Evolutionary conservation across 2,113 vertebrate species (phyloP), one percentile per base, ranked within the genome.

Genomic region (Pogona vitticeps): DNA sequence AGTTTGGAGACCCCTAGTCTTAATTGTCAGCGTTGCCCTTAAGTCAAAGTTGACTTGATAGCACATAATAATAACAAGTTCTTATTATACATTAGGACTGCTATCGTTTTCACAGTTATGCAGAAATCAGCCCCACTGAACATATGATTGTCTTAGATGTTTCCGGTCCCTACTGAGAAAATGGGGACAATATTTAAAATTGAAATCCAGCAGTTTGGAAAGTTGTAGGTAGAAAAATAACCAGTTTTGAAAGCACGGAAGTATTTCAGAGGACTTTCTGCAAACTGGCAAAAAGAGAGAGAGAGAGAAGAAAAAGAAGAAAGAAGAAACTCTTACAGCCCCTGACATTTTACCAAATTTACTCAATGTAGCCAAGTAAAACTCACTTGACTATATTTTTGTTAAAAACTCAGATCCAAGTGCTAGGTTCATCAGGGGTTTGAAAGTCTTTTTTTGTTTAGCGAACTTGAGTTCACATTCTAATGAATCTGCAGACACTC

Each of bases 231-330:
- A 82, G 63, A 21, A 42, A 12, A 42, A 12, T 59, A 71, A 82
- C 36, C 52, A 63, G 9, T 58, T 46, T 68, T 76, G 31, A 38
- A 82, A 67, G 38, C 18, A 82, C 8, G 36, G 56, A 81, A 36
- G 26, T 75, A 76, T 76, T 70, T 20, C 0, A 42, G 23, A 1
- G 6, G 0, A 1, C 0, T 80, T 18, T 5, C 1, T 0, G 13
- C 4, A 59, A 2, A 20, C 5, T 38, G 33, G 13, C 4, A 59
- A 2, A 20, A 3, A 33, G 33, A 52, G 10, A 52, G 46, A 52
- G 46, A 52, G 46, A 10, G 46, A 52, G 10, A 52, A 10, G 46
- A 52, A 52, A 10, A 52, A 52, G 46, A 6, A 61, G 6, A 6
- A 59, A 23, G 6, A 3, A 0, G 20, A n/a, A 52, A 86, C 78